Percentiles rank a stretch among this genome's conserved stretches.
Evolutionary conservation across 2,113 vertebrate species (phyloP).

Genomic region (Ictidomys tridecemlineatus): DNA sequence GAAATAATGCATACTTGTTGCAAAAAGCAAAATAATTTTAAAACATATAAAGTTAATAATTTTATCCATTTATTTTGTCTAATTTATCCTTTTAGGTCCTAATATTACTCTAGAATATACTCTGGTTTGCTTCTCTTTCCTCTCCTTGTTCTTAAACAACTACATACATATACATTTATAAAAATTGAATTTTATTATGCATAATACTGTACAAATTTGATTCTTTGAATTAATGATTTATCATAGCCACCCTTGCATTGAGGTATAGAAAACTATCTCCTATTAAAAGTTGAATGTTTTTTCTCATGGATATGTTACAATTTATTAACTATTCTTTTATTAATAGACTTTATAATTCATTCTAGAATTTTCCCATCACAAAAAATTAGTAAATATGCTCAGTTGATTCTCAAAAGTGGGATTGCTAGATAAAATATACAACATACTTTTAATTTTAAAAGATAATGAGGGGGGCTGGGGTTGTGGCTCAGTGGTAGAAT

Average conservation of each 20-base stretch:
- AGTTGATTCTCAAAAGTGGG: background rate
- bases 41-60: background rate
- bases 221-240: background rate
- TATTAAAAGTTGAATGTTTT: background rate
- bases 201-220: background rate
- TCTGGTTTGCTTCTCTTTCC: background rate
- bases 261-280: background rate
- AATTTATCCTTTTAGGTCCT: background rate
- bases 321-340: background rate
- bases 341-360: background rate
- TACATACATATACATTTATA: background rate
- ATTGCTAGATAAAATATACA: slow-evolving; percentile 6
- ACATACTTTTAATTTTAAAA: slow-evolving; percentile 12
- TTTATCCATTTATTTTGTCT: background rate
- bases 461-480: background rate
- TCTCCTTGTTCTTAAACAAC: background rate
- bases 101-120: background rate
- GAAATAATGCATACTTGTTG: background rate
- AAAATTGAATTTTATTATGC: background rate
- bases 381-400: background rate
- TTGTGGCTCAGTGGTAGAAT: too few species aligned
- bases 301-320: background rate
- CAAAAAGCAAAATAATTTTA: background rate
- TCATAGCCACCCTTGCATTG: background rate
- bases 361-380: background rate